phyloP scores from a whole-genome alignment of 2,797 vertebrate genomes.

The Spea hammondii region DNA sequence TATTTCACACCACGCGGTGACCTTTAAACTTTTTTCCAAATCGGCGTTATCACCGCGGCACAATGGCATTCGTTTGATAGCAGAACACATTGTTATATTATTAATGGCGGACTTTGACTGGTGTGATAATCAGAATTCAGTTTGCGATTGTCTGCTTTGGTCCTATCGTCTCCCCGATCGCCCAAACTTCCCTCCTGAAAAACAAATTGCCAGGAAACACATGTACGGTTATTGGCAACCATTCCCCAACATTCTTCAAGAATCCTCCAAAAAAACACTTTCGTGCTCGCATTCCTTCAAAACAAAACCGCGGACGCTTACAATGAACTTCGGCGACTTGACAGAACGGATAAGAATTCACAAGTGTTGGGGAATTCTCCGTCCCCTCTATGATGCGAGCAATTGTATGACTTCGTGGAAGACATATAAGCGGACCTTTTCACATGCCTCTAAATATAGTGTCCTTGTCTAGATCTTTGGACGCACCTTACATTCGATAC shows the following conservation, averaged over 20 bases:
- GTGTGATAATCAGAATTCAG: slow-evolving; percentile 31
- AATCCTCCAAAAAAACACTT: slow-evolving; percentile 52
- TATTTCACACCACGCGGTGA: not conserved
- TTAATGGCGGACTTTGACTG: slow-evolving; percentile 15
- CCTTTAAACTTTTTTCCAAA: slow-evolving; percentile 25
- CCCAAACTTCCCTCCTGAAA: slow-evolving; percentile 51
- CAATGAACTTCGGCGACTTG: slow-evolving; percentile 39
- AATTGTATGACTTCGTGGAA: slow-evolving; percentile 21
- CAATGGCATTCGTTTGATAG: slow-evolving; percentile 37
- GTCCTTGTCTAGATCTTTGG: slow-evolving; percentile 10
- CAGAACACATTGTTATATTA: slow-evolving; percentile 30
- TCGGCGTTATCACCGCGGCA: slow-evolving; percentile 22
- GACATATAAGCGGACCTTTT: slow-evolving; percentile 32
- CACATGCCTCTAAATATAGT: slow-evolving; percentile 51
- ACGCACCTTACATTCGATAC: slow-evolving; percentile 17
- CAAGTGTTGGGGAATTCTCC: not conserved
- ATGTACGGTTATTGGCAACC: slow-evolving; percentile 45
- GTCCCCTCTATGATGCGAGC: not conserved
- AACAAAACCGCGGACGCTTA: slow-evolving; percentile 33
- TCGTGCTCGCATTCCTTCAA: slow-evolving; percentile 45
- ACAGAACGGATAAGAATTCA: slow-evolving; percentile 39
- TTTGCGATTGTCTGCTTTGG: slow-evolving; percentile 38
- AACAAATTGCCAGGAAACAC: slow-evolving; percentile 52
- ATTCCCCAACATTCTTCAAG: slow-evolving; percentile 48
- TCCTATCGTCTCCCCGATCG: slow-evolving; percentile 44